Evolutionary conservation across 1,140 invertebrate genomes (phyloP), one percentile per base, ranked within the genome.

Genomic region (Drosophila chauvacae): DNA sequence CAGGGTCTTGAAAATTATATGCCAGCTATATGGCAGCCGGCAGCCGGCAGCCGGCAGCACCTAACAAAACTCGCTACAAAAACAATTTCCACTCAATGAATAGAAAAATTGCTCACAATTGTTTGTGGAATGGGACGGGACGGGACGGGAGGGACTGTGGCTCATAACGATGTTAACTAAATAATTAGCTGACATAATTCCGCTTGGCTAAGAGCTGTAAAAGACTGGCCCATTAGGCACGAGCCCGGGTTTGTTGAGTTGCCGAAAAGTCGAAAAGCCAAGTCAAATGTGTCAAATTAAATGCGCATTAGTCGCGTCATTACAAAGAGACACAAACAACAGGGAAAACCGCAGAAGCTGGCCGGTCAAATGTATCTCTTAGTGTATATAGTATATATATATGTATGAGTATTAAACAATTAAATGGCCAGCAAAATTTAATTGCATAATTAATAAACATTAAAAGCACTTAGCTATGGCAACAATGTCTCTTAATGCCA

Each of bases 371-470:
- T 64, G 58, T 41, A 26, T 63, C 44, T 65, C 35, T 64, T 45
- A 35, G 41, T 33, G 16, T 39, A 48, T 55, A 72, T 56, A 16
- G 30, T 28, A 45, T 45, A 56, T 44, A 30, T 44, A 53, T 35
- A 41, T 55, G 16, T 57, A 9, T 28, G 48, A 79, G 68, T 85
- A 81, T 79, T 77, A 79, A 77, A 87, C 83, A 87, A 87, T 87
- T 88, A 87, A 87, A 81, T 88, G 84, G 68, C 84, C 80, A 80
- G 81, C 82, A 79, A 84, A 80, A 81, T 81, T 88, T 88, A 88
- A 88, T 84, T 88, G 85, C 85, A 88, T 90, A 88, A 88, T 88
- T 88, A 88, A 88, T 88, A 88, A 88, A 88, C 85, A 88, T 88
- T 88, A 88, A 90, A 90, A 88, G 85, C 85, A 88, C 85, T 88